Evolutionary conservation across 2,113 vertebrate species (phyloP), one percentile per base, ranked within the genome.

Genomic region (Psilopsiagon aymara): DNA sequence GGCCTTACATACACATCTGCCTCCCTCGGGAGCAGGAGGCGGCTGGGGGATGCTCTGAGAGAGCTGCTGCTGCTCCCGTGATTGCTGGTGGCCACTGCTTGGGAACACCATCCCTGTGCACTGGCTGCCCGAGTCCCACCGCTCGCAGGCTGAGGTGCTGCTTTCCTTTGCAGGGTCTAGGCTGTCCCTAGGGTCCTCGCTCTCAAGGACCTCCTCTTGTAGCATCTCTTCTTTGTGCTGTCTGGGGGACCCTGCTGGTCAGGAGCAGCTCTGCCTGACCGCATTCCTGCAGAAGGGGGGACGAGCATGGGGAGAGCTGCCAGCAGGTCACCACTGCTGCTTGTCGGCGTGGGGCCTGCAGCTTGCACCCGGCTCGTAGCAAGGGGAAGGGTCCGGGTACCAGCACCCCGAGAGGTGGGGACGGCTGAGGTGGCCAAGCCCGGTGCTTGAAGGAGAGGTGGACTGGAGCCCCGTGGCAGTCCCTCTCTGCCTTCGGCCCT

Each of bases 281-380:
- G 0, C 52, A 28, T 88, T 39, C 17, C n/a, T 53, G 39, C 63
- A 51, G 70, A 53, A 28, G 53, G 39, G 18, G 39, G 20, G 29
- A 31, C 2, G 35, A 33, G 57, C 0, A 0, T 49, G 19, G 21
- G 15, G 24, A 21, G 20, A 53, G 10, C 49, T 57, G 70, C 49
- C 59, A 46, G 27, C 49, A 60, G 29, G 33, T 80, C 35, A 74
- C 41, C 47, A 4, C 46, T 52, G 33, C 29, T 86, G 52, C 55
- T 60, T 73, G 76, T 73, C 0, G 2, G 29, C 0, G 0, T 44
- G 17, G 13, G 29, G 11, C 21, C 17, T 0, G 1, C 57, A 76
- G 63, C 60, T 75, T 55, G 43, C 3, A 3, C 39, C 31, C 2
- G 5, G 62, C 28, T 78, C 39, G 21, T 49, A 66, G 64, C 2